Evolutionary conservation across 2,888 invertebrate species (phyloP).

Genomic region (Lysandra bellargus): DNA sequence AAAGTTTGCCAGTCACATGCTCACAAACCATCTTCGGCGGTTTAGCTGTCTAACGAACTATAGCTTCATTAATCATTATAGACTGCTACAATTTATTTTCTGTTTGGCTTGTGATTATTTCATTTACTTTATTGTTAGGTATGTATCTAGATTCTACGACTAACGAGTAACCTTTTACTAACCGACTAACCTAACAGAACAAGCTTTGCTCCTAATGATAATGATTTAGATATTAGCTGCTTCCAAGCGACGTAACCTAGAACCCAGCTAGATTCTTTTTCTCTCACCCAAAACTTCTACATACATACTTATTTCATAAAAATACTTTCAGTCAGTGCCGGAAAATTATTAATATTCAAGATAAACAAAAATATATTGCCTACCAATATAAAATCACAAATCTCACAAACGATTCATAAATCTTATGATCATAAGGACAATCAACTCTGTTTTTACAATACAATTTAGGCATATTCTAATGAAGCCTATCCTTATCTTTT

Average conservation of each 20-base stretch:
- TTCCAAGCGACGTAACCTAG: no score
- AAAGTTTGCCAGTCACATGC: conserved; percentile 26
- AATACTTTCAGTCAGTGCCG: no score
- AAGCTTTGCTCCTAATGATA: no score
- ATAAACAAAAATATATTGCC: background rate
- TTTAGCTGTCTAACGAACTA: conserved; percentile 4
- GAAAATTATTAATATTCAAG: no score
- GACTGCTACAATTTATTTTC: background rate
- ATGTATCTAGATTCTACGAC: background rate
- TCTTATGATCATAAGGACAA: background rate
- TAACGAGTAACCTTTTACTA: no score
- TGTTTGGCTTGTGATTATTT: background rate
- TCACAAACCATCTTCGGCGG: conserved; percentile 1
- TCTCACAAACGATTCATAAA: background rate
- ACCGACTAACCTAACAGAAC: no score
- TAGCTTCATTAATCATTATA: conserved; percentile 14
- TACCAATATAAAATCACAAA: background rate
- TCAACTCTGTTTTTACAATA: background rate
- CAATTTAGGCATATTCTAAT: background rate
- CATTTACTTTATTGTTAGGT: background rate
- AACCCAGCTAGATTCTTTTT: no score
- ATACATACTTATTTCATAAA: no score
- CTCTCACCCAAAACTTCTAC: no score
- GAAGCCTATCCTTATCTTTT: background rate
- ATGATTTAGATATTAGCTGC: no score